phyloP scores from a whole-genome alignment of 2,113 vertebrate genomes.

The Tenebrosternarchus preto region DNA sequence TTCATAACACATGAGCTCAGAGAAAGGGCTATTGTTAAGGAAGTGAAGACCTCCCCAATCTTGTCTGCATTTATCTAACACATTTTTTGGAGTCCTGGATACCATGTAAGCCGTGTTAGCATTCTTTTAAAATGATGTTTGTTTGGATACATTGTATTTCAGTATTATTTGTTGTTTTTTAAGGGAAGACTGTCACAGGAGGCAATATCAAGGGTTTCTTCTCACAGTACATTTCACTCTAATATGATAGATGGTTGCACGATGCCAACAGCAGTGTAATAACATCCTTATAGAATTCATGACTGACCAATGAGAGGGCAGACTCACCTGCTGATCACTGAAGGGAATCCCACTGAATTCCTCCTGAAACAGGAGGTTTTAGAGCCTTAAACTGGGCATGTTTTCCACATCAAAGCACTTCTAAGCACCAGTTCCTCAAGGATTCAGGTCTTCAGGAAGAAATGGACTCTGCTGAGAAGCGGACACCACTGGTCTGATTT shows the following conservation, averaged over 20 bases:
- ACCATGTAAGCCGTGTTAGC: constrained; percentile 66
- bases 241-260: constrained; percentile 37
- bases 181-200: constrained; percentile 55
- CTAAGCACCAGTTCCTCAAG: constrained; percentile 64
- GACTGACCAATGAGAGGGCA: constrained; percentile 59
- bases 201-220: constrained; percentile 43
- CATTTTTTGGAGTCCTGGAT: constrained; percentile 65
- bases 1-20: constrained; percentile 56
- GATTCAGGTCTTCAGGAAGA: constrained; percentile 73
- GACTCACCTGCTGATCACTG: constrained; percentile 59
- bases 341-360: constrained; percentile 65
- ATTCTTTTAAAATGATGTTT: constrained; percentile 18
- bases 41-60: constrained; percentile 57
- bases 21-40: constrained; percentile 62
- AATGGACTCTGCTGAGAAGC: constrained; percentile 74
- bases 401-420: constrained; percentile 75
- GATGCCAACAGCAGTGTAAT: constrained; percentile 56
- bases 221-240: constrained; percentile 47
- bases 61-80: constrained; percentile 57
- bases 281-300: constrained; percentile 62
- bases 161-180: constrained; percentile 42
- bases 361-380: constrained; percentile 66
- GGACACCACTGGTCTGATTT: constrained; percentile 76
- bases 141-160: constrained; percentile 52
- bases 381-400: constrained; percentile 63